phyloP scores from a whole-genome alignment of 2,113 vertebrate genomes.

The Odontophorus gujanensis region DNA sequence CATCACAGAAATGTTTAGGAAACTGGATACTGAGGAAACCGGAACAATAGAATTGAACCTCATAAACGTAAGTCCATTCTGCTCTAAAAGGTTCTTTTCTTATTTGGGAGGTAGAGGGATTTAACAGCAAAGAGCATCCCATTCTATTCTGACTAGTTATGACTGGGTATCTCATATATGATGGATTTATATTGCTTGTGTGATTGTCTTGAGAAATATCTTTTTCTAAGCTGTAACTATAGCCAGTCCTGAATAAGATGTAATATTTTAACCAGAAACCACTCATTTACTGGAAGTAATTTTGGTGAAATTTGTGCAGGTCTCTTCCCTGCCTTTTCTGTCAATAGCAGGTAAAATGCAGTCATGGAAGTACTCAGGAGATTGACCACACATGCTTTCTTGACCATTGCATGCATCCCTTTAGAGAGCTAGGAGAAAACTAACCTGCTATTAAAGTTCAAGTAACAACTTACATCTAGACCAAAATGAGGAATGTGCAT shows the following conservation, averaged over 20 bases:
- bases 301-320: not conserved
- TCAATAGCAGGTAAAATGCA: not conserved
- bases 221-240: no score
- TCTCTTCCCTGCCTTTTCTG: not conserved
- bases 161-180: not conserved
- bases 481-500: not conserved
- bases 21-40: constrained; percentile 78
- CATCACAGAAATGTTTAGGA: constrained; percentile 79
- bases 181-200: not conserved
- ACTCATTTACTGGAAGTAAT: not conserved
- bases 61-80: constrained; percentile 72
- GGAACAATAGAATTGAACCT: constrained; percentile 78
- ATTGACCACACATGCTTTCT: not conserved
- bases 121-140: not conserved
- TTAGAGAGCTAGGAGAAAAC: not conserved
- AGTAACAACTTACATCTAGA: not conserved
- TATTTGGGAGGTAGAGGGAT: rapidly evolving
- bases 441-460: not conserved
- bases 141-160: not conserved
- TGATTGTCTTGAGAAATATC: not conserved
- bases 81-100: not conserved
- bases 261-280: not conserved
- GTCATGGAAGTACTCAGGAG: not conserved
- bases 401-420: not conserved
- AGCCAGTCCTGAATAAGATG: not conserved